Conservation (phyloP, 2,113 vertebrate species). For the Nannobrachium achirus region DNA sequence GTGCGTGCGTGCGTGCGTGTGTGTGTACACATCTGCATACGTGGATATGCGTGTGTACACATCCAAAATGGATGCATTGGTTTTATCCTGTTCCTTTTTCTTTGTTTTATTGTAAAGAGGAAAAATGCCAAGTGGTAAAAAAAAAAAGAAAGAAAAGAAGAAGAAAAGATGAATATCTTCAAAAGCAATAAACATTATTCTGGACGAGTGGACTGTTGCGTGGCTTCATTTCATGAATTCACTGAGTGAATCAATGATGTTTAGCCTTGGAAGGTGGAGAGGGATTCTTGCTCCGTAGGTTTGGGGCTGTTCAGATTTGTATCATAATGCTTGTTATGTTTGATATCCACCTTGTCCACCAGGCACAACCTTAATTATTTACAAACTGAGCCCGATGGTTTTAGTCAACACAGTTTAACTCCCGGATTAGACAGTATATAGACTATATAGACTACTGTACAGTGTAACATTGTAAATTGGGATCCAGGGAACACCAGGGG, state of each 20-base stretch:
- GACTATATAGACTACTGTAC: too few species aligned
- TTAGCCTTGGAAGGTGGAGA: neutral
- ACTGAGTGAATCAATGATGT: neutral
- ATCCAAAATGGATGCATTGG: conserved; percentile 73
- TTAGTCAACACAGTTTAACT: too few species aligned
- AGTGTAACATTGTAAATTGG: too few species aligned
- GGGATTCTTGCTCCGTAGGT: too few species aligned
- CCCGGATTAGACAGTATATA: too few species aligned
- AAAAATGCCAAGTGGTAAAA: conserved; percentile 69
- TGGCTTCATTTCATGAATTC: conserved; percentile 44
- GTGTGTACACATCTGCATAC: too few species aligned
- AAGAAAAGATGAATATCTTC: conserved; percentile 79
- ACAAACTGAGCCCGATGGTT: too few species aligned
- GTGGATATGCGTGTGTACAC: conserved; percentile 48
- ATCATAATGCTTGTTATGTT: neutral
- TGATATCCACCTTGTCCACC: neutral
- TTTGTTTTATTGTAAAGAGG: conserved; percentile 83
- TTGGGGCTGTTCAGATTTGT: too few species aligned
- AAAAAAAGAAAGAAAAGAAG: conserved; percentile 70
- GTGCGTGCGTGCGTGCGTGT: too few species aligned
- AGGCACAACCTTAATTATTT: too few species aligned
- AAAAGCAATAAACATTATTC: conserved; percentile 87
- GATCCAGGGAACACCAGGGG: too few species aligned
- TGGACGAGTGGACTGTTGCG: conserved; percentile 69
- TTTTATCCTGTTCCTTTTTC: conserved; percentile 65